phyloP scores from a whole-genome alignment of 2,797 vertebrate genomes.

The Morelia viridis region DNA sequence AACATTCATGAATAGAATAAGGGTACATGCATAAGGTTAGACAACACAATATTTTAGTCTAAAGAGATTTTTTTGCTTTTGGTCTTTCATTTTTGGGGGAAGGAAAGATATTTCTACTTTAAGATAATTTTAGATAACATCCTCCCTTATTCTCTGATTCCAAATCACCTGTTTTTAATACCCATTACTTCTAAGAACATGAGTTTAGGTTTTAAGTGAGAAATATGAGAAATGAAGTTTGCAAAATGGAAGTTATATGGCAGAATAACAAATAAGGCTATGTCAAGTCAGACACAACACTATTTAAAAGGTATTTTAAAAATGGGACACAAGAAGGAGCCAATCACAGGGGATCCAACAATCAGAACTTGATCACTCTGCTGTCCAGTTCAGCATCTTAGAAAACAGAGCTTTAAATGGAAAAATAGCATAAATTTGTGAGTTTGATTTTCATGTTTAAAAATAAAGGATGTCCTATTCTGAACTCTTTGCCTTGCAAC shows the following conservation, averaged over 20 bases:
- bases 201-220: not conserved
- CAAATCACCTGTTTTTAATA: not conserved
- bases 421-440: not conserved
- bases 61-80: not conserved
- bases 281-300: not conserved
- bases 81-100: not conserved
- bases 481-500: not conserved
- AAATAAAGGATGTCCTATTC: not conserved
- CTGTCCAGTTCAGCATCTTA: not conserved
- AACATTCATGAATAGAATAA: not conserved
- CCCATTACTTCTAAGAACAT: not conserved
- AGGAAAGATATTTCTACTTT: not conserved
- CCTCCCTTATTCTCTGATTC: not conserved
- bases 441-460: not conserved
- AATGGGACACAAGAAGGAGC: not conserved
- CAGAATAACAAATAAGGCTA: not conserved
- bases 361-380: not conserved
- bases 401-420: not conserved
- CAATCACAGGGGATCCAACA: not conserved
- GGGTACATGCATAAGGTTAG: not conserved
- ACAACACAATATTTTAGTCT: not conserved
- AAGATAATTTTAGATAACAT: not conserved
- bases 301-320: constrained; percentile 2
- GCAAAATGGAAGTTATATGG: not conserved
- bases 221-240: not conserved